Evolutionary conservation across 2,888 invertebrate species (phyloP), one percentile per base, ranked within the genome.

Genomic region (Adineta ricciae): DNA sequence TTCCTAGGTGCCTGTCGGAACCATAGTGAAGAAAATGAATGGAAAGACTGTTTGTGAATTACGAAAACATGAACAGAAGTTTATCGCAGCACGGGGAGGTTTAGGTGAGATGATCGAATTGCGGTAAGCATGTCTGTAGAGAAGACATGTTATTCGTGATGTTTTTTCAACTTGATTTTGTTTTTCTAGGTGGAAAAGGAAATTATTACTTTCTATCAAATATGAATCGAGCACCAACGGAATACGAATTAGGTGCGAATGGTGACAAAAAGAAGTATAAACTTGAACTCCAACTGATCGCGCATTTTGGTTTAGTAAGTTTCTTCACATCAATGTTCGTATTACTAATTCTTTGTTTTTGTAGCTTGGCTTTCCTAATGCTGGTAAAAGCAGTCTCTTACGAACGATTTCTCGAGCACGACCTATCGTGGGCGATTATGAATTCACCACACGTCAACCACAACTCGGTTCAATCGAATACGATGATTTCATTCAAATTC

Each of bases 81-180:
- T 95, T 90, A 92, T 99, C 27, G 97, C 95, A 16, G 96, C 98
- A 21, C 92, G 96, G 86, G 99, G 99, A 0, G 99, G 99, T 7
- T 93, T 78, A 78, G 78, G 78, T 78, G 64, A 64, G 64, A 64
- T 64, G 16, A 14, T 27, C 32, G 32, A 32, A 32, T 64, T 36
- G 32, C 19, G 32, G 16, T 64, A 32, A 64, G 32, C 2, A 36
- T 32, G 0, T 64, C 64, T 16, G 16, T 64, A 36, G 27, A 27
- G 19, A 78, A 78, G 7, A 24, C 1, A 73, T 73, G 73, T 73
- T 16, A 24, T 41, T n/a, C n/a, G n/a, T n/a, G n/a, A n/a, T 73
- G 19, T 9, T 78, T 41, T 78, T 21, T 19, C 9, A 41, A 14
- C 7, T 64, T 32, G 4, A 73, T 78, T 24, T 41, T 0, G n/a